Conservation (phyloP, 2,888 invertebrate species). For the Mylabris sibirica region DNA sequence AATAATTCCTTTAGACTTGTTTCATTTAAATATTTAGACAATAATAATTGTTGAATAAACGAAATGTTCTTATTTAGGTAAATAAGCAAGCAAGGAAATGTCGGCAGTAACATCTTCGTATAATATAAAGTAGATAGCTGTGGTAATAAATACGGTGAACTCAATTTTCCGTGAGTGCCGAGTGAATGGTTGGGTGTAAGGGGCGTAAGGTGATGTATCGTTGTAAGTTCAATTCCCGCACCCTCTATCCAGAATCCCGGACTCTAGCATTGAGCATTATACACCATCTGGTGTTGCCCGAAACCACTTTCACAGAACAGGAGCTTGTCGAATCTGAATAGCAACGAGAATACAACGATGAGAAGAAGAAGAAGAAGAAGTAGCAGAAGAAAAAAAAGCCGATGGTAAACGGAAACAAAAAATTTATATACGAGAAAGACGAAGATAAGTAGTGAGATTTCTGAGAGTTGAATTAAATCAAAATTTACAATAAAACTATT, state of each 20-base stretch:
- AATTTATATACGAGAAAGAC: not conserved
- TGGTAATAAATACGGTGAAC: conserved; percentile 57
- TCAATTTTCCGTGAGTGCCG: conserved; percentile 57
- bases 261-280: conserved; percentile 47
- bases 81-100: conserved; percentile 33
- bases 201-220: conserved; percentile 52
- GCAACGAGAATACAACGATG: conserved; percentile 23
- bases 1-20: no score
- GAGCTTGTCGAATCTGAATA: conserved; percentile 38
- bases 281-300: conserved; percentile 55
- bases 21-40: not conserved
- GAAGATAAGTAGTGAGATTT: conserved; percentile 1
- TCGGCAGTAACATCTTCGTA: conserved; percentile 45
- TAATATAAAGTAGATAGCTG: conserved; percentile 53
- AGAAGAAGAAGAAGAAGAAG: not conserved
- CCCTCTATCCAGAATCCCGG: conserved; percentile 49
- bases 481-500: conserved; percentile 8
- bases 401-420: not conserved
- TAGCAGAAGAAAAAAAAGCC: not conserved
- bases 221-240: conserved; percentile 48
- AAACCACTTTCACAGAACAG: conserved; percentile 49
- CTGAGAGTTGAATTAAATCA: not conserved
- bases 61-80: conserved; percentile 29
- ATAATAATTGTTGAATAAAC: not conserved
- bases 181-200: conserved; percentile 43